Evolutionary conservation across 2,797 vertebrate species (phyloP), one percentile per base, ranked within the genome.

Genomic region (Sebastes diploproa): DNA sequence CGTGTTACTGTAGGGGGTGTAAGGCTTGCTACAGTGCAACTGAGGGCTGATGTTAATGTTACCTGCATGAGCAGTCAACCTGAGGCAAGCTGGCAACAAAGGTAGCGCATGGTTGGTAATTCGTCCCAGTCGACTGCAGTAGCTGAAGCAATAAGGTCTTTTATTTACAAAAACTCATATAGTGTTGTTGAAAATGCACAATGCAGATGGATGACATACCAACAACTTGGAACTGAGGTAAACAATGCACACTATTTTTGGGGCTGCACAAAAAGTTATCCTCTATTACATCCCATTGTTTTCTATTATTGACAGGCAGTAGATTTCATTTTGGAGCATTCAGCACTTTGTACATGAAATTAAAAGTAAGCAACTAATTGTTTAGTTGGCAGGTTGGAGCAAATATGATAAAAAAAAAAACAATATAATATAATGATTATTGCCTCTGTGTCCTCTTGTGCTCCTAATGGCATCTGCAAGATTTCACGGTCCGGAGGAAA

Each of bases 21-120:
- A 16, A 76, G 72, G 76, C 59, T 54, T 11, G 20, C 50, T 71
- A 9, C 42, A 27, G 80, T 68, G 14, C 61, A 80, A 84, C 63
- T 55, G 22, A 78, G 64, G 12, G 20, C 59, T 86, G 61, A 75
- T 73, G 29, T 80, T 74, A 82, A 78, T 80, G 70, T 85, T 86
- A 86, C 72, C 63, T 80, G 74, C 77, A 85, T 82, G 74, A 81
- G 70, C 73, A 71, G 80, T 78, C 77, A 80, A 86, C 80, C 87
- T 34, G 32, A 82, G 89, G 84, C 80, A 69, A 86, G 75, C 58
- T 65, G 75, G 67, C n/a, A 69, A 50, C 66, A 78, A 76, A 83
- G n/a, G 63, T 10, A 56, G 54, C 1, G 4, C 27, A 55, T 75
- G 55, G 69, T 27, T 64, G 46, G 61, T 69, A 69, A 75, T 55